A percentile compares a stretch with the other conserved stretches of the same genome.
These are phyloP conservation scores for Tenthredo amoena DNA, from an alignment of 2,888 invertebrate species.

Conservation along the genomic window DNA sequence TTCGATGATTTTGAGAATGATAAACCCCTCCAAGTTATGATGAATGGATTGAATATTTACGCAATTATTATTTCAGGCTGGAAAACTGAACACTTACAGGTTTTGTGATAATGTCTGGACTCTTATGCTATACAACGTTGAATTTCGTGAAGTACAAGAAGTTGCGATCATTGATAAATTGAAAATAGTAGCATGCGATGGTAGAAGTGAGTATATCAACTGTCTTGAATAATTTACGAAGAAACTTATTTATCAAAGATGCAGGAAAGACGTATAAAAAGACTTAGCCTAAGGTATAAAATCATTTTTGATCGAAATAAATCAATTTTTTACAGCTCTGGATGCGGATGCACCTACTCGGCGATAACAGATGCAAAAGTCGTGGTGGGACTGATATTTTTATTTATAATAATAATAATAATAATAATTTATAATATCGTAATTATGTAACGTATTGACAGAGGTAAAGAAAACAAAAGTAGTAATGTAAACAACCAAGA, in stretches of 20 bases:
- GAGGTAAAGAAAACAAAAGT: neutral
- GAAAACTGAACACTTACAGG: conserved; percentile 91
- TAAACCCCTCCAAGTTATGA: no score
- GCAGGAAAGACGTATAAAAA: no score
- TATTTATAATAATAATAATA: conserved; percentile 42
- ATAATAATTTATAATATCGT: conserved; percentile 22
- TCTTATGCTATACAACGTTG: conserved; percentile 98
- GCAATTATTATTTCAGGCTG: conserved; percentile 78
- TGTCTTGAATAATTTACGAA: neutral
- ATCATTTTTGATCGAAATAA: conserved; percentile 11
- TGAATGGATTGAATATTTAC: neutral
- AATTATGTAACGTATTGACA: neutral
- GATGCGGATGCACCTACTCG: conserved; percentile 72
- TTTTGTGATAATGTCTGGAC: conserved; percentile 99
- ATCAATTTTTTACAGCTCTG: conserved; percentile 66
- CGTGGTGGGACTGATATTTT: conserved; percentile 39
- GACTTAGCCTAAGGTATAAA: no score
- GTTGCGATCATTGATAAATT: conserved; percentile 96
- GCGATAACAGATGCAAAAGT: conserved; percentile 68
- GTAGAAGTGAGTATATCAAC: conserved; percentile 86
- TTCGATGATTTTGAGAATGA: no score
- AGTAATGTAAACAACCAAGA: neutral
- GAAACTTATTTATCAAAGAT: neutral
- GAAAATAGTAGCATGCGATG: conserved; percentile 99
- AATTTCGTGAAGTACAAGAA: conserved; percentile 97